Conservation (phyloP, 1,140 invertebrate species). For the Drosophila tristis region DNA sequence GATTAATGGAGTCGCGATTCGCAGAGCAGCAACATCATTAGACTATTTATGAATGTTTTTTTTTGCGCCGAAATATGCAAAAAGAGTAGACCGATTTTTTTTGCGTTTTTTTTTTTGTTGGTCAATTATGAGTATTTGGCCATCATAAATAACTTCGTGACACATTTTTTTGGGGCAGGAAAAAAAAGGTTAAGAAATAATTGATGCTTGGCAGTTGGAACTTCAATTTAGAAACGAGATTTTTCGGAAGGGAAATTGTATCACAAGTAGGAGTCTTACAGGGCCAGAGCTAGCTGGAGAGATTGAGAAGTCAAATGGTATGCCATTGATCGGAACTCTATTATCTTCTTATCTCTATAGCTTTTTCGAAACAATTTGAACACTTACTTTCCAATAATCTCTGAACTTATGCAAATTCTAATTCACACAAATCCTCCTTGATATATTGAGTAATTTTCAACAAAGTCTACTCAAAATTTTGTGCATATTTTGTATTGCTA, state of each 20-base stretch:
- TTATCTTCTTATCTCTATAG: too few species aligned
- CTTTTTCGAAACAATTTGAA: too few species aligned
- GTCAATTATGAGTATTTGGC: slow-evolving; percentile 1
- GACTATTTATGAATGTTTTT: slow-evolving; percentile 53
- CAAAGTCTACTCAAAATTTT: slow-evolving; percentile 26
- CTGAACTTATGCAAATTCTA: background rate
- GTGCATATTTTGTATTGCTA: slow-evolving; percentile 26
- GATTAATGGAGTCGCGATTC: slow-evolving; percentile 61
- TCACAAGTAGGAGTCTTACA: too few species aligned
- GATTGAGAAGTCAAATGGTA: too few species aligned
- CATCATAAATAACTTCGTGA: slow-evolving; percentile 41
- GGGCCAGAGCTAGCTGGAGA: too few species aligned
- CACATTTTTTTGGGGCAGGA: background rate
- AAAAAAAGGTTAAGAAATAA: background rate
- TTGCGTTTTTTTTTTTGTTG: background rate
- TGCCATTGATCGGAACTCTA: too few species aligned
- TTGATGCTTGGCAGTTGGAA: too few species aligned
- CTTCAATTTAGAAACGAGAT: too few species aligned
- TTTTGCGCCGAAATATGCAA: slow-evolving; percentile 34
- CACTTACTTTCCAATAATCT: background rate
- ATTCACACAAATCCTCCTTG: background rate
- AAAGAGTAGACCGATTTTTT: slow-evolving; percentile 32
- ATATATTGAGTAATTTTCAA: slow-evolving; percentile 38
- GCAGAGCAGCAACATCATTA: slow-evolving; percentile 61
- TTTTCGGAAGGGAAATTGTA: too few species aligned